Evolutionary conservation across 2,113 vertebrate species (phyloP).

Genomic region (Donacobius atricapilla): DNA sequence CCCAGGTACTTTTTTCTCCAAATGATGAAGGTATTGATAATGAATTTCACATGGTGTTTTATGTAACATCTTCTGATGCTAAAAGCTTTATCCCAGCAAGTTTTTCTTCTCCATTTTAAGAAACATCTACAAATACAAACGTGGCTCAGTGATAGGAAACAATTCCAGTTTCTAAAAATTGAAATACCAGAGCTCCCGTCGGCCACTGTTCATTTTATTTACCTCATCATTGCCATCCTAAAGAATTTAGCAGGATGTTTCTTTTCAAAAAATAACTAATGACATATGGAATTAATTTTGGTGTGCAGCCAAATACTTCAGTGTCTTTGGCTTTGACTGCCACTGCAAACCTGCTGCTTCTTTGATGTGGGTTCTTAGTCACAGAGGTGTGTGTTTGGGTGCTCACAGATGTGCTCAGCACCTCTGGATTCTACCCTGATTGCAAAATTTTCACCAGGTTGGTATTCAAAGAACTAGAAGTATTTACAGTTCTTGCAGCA

Average conservation of each 20-base stretch:
- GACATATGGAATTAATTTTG: background rate
- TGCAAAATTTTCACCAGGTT: background rate
- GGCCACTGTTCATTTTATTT: background rate
- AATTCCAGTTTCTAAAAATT: background rate
- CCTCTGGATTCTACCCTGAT: background rate
- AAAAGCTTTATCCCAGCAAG: background rate
- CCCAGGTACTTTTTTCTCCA: background rate
- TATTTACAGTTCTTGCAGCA: background rate
- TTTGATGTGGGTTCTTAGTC: background rate
- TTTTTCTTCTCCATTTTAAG: background rate
- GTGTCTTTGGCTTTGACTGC: background rate
- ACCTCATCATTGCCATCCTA: background rate
- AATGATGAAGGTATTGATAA: background rate
- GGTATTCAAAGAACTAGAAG: background rate
- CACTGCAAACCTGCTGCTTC: background rate
- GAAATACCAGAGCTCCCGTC: background rate
- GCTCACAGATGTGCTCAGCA: background rate
- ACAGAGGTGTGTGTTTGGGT: background rate
- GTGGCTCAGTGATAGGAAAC: background rate
- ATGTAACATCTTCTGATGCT: background rate
- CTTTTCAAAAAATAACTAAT: background rate
- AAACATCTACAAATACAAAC: background rate
- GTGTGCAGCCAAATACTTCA: background rate
- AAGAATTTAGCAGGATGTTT: background rate
- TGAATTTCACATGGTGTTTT: background rate